A percentile compares a stretch with the other conserved stretches of the same genome.
Evolutionary conservation across 2,113 vertebrate genomes (phyloP).

Genomic region (Willisornis vidua): DNA sequence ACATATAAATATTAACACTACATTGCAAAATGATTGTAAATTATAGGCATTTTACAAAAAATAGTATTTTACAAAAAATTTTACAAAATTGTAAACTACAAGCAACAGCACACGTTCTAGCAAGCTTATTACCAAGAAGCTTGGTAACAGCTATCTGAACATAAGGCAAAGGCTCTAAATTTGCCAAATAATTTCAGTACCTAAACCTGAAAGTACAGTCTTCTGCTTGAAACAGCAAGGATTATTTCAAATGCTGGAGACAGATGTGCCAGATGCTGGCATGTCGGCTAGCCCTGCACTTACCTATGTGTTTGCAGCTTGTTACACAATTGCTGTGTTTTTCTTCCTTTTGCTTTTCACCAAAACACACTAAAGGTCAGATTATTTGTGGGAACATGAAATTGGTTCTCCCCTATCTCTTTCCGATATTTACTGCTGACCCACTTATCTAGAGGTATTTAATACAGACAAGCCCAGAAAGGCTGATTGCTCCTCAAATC

Average conservation of each 20-base stretch:
- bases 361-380: accelerated
- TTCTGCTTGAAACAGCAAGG: background rate
- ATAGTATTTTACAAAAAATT: too few relatives aligned
- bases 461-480: background rate
- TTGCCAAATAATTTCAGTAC: background rate
- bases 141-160: background rate
- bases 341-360: background rate
- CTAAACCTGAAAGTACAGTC: background rate
- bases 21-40: background rate
- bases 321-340: accelerated
- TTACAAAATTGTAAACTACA: background rate
- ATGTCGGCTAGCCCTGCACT: accelerated
- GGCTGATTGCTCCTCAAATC: background rate
- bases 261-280: background rate
- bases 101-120: accelerated
- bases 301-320: accelerated
- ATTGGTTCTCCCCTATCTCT: background rate
- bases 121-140: background rate
- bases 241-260: background rate
- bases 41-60: background rate
- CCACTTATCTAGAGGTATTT: background rate
- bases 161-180: background rate
- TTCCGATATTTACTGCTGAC: background rate
- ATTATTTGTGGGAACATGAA: accelerated
- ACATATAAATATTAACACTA: background rate